Evolutionary conservation across 2,113 vertebrate species (phyloP).

Genomic region (Columba livia): DNA sequence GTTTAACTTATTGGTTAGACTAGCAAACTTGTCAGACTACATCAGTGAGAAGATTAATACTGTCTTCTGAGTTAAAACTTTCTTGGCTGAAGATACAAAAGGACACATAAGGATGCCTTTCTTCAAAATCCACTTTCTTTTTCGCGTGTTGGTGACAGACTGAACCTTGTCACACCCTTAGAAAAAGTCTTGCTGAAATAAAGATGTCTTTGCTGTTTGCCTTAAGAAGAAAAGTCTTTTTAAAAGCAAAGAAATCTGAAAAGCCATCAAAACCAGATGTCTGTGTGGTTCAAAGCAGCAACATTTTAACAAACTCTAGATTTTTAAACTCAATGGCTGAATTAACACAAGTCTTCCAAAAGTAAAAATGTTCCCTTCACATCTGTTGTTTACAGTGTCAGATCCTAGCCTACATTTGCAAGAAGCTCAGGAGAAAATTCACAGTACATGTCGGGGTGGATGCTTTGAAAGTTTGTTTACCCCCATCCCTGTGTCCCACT

Average conservation of each 20-base stretch:
- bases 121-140: not conserved
- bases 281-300: not conserved
- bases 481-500: not conserved
- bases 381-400: not conserved
- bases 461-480: not conserved
- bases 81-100: slow-evolving; percentile 8
- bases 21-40: not conserved
- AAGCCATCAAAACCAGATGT: not conserved
- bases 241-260: not conserved
- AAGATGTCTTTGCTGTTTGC: not conserved
- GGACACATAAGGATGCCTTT: not conserved
- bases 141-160: not conserved
- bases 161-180: not conserved
- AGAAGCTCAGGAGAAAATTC: not conserved
- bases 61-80: not conserved
- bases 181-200: not conserved
- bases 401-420: not conserved
- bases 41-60: slow-evolving; percentile 4
- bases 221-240: not conserved
- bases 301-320: not conserved
- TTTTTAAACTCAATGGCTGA: not conserved
- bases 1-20: not conserved
- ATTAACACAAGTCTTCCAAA: not conserved
- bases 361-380: not conserved
- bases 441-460: not conserved